Percentiles rank a stretch among this genome's conserved stretches.
Evolutionary conservation across 2,113 vertebrate genomes (phyloP).

Genomic region (Gadus chalcogrammus): DNA sequence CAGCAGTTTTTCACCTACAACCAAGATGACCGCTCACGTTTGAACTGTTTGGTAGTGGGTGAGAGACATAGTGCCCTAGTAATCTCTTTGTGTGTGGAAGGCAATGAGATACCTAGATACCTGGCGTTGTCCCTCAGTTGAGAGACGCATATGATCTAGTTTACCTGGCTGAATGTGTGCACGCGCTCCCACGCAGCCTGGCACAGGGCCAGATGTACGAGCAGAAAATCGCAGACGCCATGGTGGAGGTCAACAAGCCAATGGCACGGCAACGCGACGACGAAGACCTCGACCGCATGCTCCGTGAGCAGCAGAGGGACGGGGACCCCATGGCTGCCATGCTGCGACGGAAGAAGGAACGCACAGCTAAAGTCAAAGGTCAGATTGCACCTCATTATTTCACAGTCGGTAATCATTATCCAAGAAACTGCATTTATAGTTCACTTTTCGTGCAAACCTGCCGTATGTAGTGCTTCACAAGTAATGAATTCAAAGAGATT

Average conservation of each 20-base stretch:
- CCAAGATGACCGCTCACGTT: no score
- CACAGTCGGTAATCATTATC: no score
- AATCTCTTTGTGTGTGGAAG: no score
- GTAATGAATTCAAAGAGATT: no score
- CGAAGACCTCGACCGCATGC: constrained; percentile 88
- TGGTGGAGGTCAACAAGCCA: constrained; percentile 89
- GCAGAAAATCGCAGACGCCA: constrained; percentile 84
- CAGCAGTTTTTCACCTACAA: no score
- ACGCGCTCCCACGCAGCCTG: constrained; percentile 67
- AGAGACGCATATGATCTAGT: background rate
- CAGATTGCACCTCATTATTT: background rate
- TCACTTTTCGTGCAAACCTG: no score
- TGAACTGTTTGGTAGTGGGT: no score
- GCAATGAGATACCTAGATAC: no score
- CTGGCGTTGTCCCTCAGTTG: no score
- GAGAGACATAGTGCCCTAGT: no score
- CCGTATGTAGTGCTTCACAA: no score
- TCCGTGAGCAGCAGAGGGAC: constrained; percentile 89
- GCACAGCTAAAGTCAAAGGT: constrained; percentile 70
- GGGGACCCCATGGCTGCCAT: constrained; percentile 95
- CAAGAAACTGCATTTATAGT: no score
- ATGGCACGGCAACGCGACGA: constrained; percentile 89
- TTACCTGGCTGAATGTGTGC: background rate
- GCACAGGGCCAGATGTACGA: constrained; percentile 85
- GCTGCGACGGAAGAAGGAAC: constrained; percentile 84